phyloP scores from a whole-genome alignment of 1,140 invertebrate genomes.

The Whitmania pigra region DNA sequence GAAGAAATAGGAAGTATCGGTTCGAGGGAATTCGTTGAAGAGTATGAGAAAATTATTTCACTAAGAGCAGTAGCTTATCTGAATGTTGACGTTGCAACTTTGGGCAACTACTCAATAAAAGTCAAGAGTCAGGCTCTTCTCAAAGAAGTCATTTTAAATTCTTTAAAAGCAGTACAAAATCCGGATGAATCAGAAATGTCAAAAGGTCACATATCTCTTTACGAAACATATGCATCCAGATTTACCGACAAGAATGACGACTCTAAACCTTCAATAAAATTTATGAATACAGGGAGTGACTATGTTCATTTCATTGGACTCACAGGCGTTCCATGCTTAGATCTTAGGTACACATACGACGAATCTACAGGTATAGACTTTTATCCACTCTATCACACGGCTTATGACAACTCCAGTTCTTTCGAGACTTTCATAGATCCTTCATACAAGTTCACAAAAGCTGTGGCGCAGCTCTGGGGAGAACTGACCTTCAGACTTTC shows the following conservation, averaged over 20 bases:
- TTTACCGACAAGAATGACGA: conserved; percentile 26
- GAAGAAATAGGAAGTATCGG: conserved; percentile 47
- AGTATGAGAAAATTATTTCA: conserved; percentile 34
- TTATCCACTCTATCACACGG: conserved; percentile 43
- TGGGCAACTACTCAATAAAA: conserved; percentile 30
- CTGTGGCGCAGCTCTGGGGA: conserved; percentile 34
- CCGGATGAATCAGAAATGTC: conserved; percentile 32
- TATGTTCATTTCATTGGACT: conserved; percentile 35
- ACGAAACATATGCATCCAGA: conserved; percentile 34
- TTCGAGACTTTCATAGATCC: conserved; percentile 40
- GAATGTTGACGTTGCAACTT: conserved; percentile 34
- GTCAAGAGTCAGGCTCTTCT: conserved; percentile 33
- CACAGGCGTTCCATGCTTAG: conserved; percentile 36
- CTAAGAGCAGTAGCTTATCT: conserved; percentile 36
- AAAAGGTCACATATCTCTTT: conserved; percentile 33
- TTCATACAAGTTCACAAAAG: conserved; percentile 27
- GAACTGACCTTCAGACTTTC: conserved; percentile 37
- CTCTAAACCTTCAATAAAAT: conserved; percentile 25
- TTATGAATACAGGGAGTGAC: conserved; percentile 39
- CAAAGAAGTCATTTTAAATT: conserved; percentile 30
- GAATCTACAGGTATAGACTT: conserved; percentile 11
- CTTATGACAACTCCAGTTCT: conserved; percentile 41
- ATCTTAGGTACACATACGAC: conserved; percentile 33
- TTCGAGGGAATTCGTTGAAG: conserved; percentile 43
- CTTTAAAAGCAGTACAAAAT: conserved; percentile 35